Evolutionary conservation across 2,113 vertebrate species (phyloP).

Genomic region (Myiopsitta monachus): DNA sequence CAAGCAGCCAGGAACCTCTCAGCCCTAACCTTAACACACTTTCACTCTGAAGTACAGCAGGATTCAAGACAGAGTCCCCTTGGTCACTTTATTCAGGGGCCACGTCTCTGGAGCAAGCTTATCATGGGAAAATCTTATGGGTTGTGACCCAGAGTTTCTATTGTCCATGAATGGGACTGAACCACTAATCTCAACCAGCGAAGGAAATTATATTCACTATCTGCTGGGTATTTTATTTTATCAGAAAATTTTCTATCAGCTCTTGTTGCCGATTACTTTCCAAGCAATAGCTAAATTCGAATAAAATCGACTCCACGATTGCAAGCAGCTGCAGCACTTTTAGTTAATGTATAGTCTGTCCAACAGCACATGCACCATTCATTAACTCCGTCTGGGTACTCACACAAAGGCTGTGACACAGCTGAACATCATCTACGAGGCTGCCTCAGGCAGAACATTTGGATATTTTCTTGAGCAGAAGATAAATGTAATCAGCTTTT

Average conservation of each 20-base stretch:
- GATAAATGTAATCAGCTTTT: neutral
- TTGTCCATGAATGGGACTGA: neutral
- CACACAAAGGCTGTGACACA: neutral
- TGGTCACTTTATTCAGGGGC: neutral
- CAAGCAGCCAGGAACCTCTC: neutral
- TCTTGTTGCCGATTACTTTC: neutral
- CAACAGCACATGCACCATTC: neutral
- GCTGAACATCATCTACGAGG: neutral
- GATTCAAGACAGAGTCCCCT: neutral
- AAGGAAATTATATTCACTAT: neutral
- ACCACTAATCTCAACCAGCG: neutral
- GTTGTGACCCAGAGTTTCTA: neutral
- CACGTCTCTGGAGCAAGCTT: neutral
- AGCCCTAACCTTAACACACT: neutral
- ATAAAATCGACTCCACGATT: accelerated
- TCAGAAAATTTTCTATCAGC: neutral
- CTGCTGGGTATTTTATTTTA: neutral
- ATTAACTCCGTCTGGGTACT: neutral
- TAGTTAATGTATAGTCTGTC: neutral
- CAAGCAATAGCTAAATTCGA: neutral
- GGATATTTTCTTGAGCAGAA: neutral
- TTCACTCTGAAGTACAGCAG: neutral
- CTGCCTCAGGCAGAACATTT: neutral
- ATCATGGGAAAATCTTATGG: accelerated
- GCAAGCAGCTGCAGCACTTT: neutral